Evolutionary conservation across 2,888 invertebrate genomes (phyloP), one percentile per base, ranked within the genome.

Genomic region (Agrotis puta): DNA sequence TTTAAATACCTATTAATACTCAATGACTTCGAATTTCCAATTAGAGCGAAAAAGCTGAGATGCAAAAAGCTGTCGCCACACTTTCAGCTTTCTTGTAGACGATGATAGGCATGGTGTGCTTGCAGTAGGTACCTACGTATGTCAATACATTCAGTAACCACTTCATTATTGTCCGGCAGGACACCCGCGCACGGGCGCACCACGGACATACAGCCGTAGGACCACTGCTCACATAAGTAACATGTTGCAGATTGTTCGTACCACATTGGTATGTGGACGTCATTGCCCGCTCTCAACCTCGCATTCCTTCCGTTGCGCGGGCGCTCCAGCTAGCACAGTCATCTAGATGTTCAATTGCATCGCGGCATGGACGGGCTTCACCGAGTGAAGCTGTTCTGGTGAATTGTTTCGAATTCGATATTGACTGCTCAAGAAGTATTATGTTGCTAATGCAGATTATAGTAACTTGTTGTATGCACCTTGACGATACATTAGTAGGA

Each of bases 161-260:
- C 70, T 81, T 81, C 16, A 82, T 82, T 80, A 78, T 33, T 56
- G 62, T 64, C 53, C 56, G 43, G 47, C 39, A 45, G 20, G 45
- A 20, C 1, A 22, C 18, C 27, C 48, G 48, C 24, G 33, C 33
- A 9, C 1, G 3, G 48, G 14, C 64, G 24, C 61, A 43, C 27
- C 2, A 2, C 0, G 16, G 2, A 24, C 47, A 27, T 1, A 1
- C 3, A 3, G 18, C 43, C 56, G 80, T 57, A 79, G 39, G 16
- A 5, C 16, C 51, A 54, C 74, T 48, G 20, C 0, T 13, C 14
- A 20, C 48, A 18, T 13, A n/a, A n/a, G n/a, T 16, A 18, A n/a
- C 22, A 39, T n/a, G 6, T 5, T 27, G 27, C 27, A 5, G 0
- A 27, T 27, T 27, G 27, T 5, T 3, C 27, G 5, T 6, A 27